These are phyloP conservation scores for Ophthalmolycus amberensis DNA, from an alignment of 2,113 vertebrate genomes.

Conservation along the genomic window DNA sequence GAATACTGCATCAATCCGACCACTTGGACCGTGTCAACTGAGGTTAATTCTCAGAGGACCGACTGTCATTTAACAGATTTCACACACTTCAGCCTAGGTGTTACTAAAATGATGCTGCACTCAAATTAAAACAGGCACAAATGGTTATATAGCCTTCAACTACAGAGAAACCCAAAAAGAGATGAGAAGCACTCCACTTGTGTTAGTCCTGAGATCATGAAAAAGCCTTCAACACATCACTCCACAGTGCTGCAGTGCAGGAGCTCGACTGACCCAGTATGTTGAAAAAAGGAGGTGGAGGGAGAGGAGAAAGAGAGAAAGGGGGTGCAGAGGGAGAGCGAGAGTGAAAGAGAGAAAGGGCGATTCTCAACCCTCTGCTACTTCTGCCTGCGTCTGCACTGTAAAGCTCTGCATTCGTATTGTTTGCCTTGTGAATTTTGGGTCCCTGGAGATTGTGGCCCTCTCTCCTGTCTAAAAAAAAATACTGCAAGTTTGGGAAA, in stretches of 20 bases:
- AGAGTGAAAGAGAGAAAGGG: slow-evolving; percentile 6
- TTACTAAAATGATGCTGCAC: background rate
- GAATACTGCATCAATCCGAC: slow-evolving; percentile 12
- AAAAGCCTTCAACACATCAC: slow-evolving; percentile 57
- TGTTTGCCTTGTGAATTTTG: slow-evolving; percentile 70
- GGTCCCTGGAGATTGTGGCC: slow-evolving; percentile 65
- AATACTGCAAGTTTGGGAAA: slow-evolving; percentile 69
- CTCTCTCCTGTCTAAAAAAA: slow-evolving; percentile 54
- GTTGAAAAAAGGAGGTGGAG: slow-evolving; percentile 28
- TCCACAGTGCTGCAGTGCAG: slow-evolving; percentile 76
- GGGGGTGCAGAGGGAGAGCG: slow-evolving; percentile 33
- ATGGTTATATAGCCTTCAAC: background rate
- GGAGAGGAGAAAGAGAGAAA: slow-evolving; percentile 8
- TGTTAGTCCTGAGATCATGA: slow-evolving; percentile 33
- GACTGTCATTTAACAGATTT: background rate
- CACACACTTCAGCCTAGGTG: background rate
- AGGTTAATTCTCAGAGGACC: background rate
- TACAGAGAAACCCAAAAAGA: background rate
- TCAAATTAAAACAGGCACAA: background rate
- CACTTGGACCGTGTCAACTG: background rate
- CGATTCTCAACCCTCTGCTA: slow-evolving; percentile 53
- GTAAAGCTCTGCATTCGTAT: slow-evolving; percentile 62
- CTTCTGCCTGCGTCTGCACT: slow-evolving; percentile 56
- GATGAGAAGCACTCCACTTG: background rate
- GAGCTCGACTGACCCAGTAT: slow-evolving; percentile 69